Base-by-base conservation (phyloP, 2,797 vertebrate species). In the Halcyon leucocephala region DNA sequence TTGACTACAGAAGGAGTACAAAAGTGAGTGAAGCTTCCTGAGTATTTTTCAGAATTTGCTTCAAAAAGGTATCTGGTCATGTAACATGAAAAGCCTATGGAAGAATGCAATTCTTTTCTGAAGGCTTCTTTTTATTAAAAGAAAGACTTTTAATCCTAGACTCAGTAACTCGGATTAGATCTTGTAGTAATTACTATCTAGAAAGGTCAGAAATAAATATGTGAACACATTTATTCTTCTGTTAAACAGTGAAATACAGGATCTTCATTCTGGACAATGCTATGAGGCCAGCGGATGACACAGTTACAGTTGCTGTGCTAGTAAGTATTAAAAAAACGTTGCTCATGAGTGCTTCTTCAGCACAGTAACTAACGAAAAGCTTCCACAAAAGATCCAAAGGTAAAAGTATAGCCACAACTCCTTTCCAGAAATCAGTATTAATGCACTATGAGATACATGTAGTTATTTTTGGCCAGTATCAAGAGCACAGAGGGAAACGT, bases 231-330 rank as follows among this genome's bases (percentile, higher is more conserved):
- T 83, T 92, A 14, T 91, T 76, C 19, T 93, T 94, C 61, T 83
- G 18, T 94, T 91, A 78, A 82, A 55, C 90, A 98, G 98, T 97
- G 33, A 97, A 80, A 65, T 98, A 94, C 87, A 96, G 98, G 86
- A 94, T 98, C 95, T 98, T 98, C 90, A 90, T 96, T 60, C 92
- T 98, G 70, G 93, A 98, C 89, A 97, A 97, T 67, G 96, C 97
- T 42, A 95, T 98, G 97, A 91, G 96, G 46, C 98, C 98, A 1
- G 24, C 67, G 25, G 89, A 96, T 7, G 96, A 97, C 39, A 49
- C 35, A 0, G 71, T 98, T 48, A 89, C 88, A 12, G 28, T 98
- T 31, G 74, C 84, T 69, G 96, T 98, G 69, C 76, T 93, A 12
- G 98, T 98, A 92, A 98, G 98, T 97, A 95, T 65, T 18, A 21